Conservation (phyloP, 1,140 invertebrate genomes). For the Pygmarrhopalites habei region DNA sequence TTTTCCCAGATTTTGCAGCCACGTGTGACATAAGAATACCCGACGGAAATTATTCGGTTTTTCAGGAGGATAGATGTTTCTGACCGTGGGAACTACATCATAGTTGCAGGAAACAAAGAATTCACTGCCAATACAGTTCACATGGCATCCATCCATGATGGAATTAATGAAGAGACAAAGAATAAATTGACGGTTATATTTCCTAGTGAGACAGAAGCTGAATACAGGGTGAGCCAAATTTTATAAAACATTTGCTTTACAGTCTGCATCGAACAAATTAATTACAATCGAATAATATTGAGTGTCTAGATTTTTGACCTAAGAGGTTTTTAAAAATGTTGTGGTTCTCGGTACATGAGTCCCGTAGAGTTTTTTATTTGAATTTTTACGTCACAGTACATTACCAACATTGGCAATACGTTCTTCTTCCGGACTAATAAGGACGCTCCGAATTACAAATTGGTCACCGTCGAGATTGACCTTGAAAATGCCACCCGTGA, state of each 20-base stretch:
- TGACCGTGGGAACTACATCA: slow-evolving; percentile 7
- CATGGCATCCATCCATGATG: neutral
- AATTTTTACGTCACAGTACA: slow-evolving; percentile 58
- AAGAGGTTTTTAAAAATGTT: neutral
- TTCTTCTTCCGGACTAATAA: slow-evolving; percentile 89
- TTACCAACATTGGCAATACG: slow-evolving; percentile 77
- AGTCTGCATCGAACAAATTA: too few species aligned
- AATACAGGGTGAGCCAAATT: neutral
- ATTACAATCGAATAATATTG: too few species aligned
- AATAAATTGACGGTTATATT: slow-evolving; percentile 3
- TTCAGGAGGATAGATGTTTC: neutral
- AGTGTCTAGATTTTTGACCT: neutral
- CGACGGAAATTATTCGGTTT: too few species aligned
- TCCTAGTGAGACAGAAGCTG: neutral
- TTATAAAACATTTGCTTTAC: too few species aligned
- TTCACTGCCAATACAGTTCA: slow-evolving; percentile 1
- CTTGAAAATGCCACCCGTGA: slow-evolving; percentile 50
- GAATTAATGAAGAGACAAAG: neutral
- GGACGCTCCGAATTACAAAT: slow-evolving; percentile 81
- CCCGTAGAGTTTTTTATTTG: slow-evolving; percentile 40
- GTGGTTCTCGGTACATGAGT: neutral
- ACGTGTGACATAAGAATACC: too few species aligned
- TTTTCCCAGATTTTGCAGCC: neutral
- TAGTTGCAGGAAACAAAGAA: neutral
- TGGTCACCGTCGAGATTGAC: slow-evolving; percentile 81